Evolutionary conservation across 2,113 vertebrate genomes (phyloP).

Genomic region (Cranoglanis bouderius): DNA sequence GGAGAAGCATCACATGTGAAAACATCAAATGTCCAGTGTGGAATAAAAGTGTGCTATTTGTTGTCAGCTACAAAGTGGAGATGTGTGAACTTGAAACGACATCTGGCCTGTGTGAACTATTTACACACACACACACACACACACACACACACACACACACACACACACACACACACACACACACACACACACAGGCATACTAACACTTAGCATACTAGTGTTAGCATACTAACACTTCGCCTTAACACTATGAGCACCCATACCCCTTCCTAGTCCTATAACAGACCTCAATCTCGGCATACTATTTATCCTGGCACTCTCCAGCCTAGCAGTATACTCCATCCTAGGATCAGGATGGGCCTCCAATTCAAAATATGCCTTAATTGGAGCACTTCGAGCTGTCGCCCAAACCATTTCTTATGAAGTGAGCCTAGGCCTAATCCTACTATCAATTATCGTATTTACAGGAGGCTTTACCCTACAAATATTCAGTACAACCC

Average conservation of each 20-base stretch:
- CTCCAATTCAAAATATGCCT: constrained; percentile 17
- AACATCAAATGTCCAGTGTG: constrained; percentile 62
- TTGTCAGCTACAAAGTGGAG: constrained; percentile 80
- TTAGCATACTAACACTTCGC: not conserved
- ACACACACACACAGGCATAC: too few relatives aligned
- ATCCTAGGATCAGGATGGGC: not conserved
- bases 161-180: too few relatives aligned
- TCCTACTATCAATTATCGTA: not conserved
- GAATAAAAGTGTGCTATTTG: constrained; percentile 76
- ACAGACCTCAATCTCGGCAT: not conserved
- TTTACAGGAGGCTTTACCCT: not conserved
- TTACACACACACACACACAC: constrained; percentile 55
- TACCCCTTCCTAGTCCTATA: not conserved
- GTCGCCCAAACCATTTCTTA: not conserved
- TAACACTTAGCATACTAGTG: too few relatives aligned
- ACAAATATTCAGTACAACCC: not conserved
- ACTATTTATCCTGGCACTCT: constrained; percentile 7
- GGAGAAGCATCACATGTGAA: constrained; percentile 55
- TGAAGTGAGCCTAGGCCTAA: not conserved
- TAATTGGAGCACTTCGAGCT: not conserved
- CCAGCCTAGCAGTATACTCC: not conserved
- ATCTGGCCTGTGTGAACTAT: constrained; percentile 75
- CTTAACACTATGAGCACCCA: not conserved
- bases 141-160: constrained; percentile 30
- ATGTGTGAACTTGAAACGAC: constrained; percentile 82